phyloP scores from a whole-genome alignment of 2,113 vertebrate species.

The Mustela lutreola region DNA sequence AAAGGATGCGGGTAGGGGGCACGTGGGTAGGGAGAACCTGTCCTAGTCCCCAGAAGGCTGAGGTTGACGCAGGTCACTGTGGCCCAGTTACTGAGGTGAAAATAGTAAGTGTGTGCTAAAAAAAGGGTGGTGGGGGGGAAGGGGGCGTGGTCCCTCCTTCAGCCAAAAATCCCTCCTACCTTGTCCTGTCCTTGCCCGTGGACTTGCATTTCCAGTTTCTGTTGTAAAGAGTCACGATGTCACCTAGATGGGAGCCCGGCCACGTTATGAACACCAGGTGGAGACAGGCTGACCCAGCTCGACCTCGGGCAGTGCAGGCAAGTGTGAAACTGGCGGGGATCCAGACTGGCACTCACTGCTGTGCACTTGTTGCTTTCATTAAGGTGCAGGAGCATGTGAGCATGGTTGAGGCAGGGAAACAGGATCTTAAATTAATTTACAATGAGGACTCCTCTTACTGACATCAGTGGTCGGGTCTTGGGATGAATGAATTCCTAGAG shows the following conservation, averaged over 20 bases:
- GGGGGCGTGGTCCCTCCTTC: not conserved
- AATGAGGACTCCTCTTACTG: not conserved
- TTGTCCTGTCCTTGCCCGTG: not conserved
- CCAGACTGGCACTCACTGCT: not conserved
- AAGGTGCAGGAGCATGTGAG: not conserved
- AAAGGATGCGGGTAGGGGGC: not conserved
- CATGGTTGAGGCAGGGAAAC: not conserved
- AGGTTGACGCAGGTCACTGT: not conserved
- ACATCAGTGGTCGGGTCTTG: not conserved
- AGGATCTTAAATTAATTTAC: conserved; percentile 9
- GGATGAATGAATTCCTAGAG: not conserved
- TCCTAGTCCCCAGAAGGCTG: not conserved
- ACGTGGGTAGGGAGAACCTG: accelerated
- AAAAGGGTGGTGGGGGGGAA: not conserved
- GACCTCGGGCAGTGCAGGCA: not conserved
- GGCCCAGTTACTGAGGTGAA: conserved; percentile 45
- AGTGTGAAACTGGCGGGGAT: conserved; percentile 50
- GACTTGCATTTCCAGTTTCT: conserved; percentile 25
- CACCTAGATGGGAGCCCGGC: not conserved
- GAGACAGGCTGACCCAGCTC: not conserved
- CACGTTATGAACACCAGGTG: not conserved
- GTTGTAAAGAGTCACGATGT: not conserved
- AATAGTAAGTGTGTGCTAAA: not conserved
- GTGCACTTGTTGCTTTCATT: conserved; percentile 50
- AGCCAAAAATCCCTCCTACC: not conserved